Evolutionary conservation across 2,113 vertebrate genomes (phyloP), one percentile per base, ranked within the genome.

Genomic region (Lepus europaeus): DNA sequence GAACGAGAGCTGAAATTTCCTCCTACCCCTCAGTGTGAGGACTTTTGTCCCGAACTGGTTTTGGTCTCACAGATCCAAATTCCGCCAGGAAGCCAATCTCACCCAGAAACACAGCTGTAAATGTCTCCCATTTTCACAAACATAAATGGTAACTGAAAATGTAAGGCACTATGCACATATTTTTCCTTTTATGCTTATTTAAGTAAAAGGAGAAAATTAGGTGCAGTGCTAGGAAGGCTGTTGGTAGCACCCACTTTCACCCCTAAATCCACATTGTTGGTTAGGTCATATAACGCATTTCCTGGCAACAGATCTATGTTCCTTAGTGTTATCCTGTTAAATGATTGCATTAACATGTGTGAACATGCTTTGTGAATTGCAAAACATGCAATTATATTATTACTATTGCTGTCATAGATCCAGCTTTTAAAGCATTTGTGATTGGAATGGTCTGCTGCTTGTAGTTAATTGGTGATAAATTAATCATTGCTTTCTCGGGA

Each of bases 391-490:
- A 33, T 81, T 92, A 89, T 29, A 25, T 84, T 83, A 81, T 49
- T 90, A 45, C 51, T n/a, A 70, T 39, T 63, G 7, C 78, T 85
- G 61, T 72, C 90, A 93, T 36, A 88, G 63, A 68, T 61, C 79
- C 81, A 45, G 36, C 45, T 93, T 87, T 91, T 91, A 20, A 81
- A 83, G 59, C 25, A 11, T 45, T 39, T 68, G 63, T 83, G 56
- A 63, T 80, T 95, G 27, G 79, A 66, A 69, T 59, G 66, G 31
- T 77, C 33, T 94, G 31, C 77, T 86, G 84, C 23, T 88, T 85
- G 14, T 73, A 70, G 53, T 80, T 96, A 86, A 89, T 90, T 84
- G 61, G 36, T 69, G 51, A 81, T 76, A 53, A 92, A 91, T 95
- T 91, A 91, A 85, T 89, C 83, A 89, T 77, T 91, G 73, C 31